phyloP scores from a whole-genome alignment of 2,797 vertebrate genomes.

The Melanotaenia parkinsoni region DNA sequence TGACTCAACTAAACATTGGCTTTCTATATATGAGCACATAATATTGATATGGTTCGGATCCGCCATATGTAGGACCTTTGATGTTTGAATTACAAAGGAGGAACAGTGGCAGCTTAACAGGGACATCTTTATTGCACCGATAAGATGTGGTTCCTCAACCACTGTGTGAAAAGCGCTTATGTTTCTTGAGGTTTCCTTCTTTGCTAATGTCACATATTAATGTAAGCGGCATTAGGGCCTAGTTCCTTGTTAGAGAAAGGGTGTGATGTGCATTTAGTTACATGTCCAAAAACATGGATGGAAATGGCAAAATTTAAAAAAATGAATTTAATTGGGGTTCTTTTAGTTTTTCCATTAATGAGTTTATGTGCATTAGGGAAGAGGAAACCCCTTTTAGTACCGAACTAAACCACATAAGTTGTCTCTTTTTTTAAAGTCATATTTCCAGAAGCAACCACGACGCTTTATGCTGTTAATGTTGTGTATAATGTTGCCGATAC shows the following conservation, averaged over 20 bases:
- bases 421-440: neutral
- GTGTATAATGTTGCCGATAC: too few relatives aligned
- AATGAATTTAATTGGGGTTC: neutral
- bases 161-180: neutral
- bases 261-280: neutral
- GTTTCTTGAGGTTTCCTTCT: too few relatives aligned
- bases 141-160: neutral
- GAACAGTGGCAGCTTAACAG: neutral
- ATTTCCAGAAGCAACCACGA: neutral
- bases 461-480: too few relatives aligned
- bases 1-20: neutral
- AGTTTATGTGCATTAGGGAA: neutral
- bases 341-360: neutral
- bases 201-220: neutral
- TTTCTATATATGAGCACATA: neutral
- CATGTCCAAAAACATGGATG: neutral
- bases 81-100: neutral
- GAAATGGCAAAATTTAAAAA: neutral
- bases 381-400: neutral
- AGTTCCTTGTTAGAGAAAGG: neutral
- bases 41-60: neutral
- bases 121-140: neutral
- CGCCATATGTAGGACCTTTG: neutral
- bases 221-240: neutral
- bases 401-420: neutral